Base-by-base conservation (phyloP, 2,113 vertebrate species). In the Dipodomys stephensi region DNA sequence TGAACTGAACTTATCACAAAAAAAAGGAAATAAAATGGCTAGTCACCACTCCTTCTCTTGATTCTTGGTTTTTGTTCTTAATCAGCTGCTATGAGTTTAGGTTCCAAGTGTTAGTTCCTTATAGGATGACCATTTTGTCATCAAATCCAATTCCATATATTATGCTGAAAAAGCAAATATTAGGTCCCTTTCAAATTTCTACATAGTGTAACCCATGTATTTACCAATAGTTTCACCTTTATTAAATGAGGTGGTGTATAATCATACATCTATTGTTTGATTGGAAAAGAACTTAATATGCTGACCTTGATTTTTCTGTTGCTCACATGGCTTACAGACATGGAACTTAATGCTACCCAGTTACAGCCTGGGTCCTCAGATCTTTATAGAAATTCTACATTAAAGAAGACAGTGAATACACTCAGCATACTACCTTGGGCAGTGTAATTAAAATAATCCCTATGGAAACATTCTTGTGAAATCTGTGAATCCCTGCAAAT, bases 1-100 rank as follows among this genome's bases (percentile, higher is more conserved):
- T 83, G 68, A 93, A 93, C 44, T 39, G 81, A 80, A 49, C 94
- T 91, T 90, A 91, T 95, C 78, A 92, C 81, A 93, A 93, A 93
- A 91, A 89, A 1, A 71, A 49, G 32, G 64, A 94, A 96, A 96
- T 94, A 83, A 95, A 91, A 77, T 81, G 32, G 35, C 19, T 89
- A 13, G 0, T 73, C 74, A 49, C 65, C 71, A 74, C 62, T 85
- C 65, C 87, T 84, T 87, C 78, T 91, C 83, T 94, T 93, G 76
- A 88, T 92, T 88, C 67, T 60, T 67, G 49, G 77, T 67, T 71
- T 30, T 85, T 62, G n/a, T 7, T 80, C 67, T 85, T 81, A 79
- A 88, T 83, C 0, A 0, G 6, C n/a, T 7, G 12, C 39, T 77
- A 7, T 87, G 68, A 32, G 76, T 62, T 76, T 28, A 12, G n/a